Evolutionary conservation across 2,113 vertebrate species (phyloP), one percentile per base, ranked within the genome.

Genomic region (Ammodytes marinus): DNA sequence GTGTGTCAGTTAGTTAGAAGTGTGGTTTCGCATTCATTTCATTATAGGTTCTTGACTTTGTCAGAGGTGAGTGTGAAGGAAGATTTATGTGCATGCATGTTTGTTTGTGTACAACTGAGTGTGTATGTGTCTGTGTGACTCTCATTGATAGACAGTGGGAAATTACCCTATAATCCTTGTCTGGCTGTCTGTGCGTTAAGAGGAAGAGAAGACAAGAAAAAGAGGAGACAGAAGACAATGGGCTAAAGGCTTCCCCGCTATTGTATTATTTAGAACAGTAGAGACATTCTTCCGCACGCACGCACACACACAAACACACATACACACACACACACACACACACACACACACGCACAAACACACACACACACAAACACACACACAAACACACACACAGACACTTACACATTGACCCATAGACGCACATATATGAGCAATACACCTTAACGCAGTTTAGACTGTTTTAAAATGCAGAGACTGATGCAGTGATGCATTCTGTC

Each of bases 181-280:
- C 68, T 77, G 84, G 65, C 74, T 42, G 78, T 84, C 69, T 82
- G 46, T 64, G 52, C 17, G 14, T 90, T 86, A 80, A 80, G 57
- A 69, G 68, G 46, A 89, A 86, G 27, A 8, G 12, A 68, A 67
- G 72, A 59, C 50, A 37, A 59, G 53, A 58, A 75, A 68, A 72
- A 43, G 57, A 72, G 49, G 79, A 83, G 66, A 87, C 75, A 72
- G 66, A 70, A 66, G 76, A 67, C 50, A 63, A 43, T 42, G 77
- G 59, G 57, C 71, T 89, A 55, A 84, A 89, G 85, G 52, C 82
- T 91, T 79, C 80, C 40, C 47, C 81, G 1, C 89, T 92, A 82
- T 86, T 93, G 69, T 90, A 94, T 93, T 93, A 93, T 94, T 94
- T 82, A 94, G 79, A 84, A 65, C 53, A 80, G 74, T 37, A 77